phyloP scores from a whole-genome alignment of 2,113 vertebrate genomes.

The Seriola quinqueradiata region DNA sequence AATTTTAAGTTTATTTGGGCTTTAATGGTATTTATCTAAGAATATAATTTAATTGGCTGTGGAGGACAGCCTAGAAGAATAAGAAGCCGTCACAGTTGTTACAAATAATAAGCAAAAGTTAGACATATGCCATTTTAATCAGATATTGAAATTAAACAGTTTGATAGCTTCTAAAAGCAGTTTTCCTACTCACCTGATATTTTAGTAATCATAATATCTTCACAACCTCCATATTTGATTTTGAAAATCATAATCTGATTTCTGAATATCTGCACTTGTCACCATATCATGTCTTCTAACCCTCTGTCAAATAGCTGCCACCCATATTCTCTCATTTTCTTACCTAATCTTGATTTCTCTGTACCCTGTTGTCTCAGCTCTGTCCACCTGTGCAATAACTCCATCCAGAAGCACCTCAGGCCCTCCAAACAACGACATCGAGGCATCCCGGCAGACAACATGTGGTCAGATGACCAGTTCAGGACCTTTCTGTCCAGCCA shows the following conservation, averaged over 20 bases:
- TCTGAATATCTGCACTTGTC: neutral
- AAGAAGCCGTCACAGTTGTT: no score
- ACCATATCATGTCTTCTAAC: slow-evolving; percentile 4
- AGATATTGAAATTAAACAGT: neutral
- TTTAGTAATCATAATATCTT: neutral
- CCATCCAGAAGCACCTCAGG: slow-evolving; percentile 88
- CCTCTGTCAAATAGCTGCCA: neutral
- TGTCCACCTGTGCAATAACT: slow-evolving; percentile 93
- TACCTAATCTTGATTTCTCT: neutral
- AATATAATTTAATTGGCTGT: no score
- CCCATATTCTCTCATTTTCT: neutral
- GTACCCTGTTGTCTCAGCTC: slow-evolving; percentile 76
- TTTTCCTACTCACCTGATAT: neutral
- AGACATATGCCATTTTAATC: no score
- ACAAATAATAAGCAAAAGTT: no score
- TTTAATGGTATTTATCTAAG: no score
- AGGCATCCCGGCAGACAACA: slow-evolving; percentile 86
- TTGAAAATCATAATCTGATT: neutral
- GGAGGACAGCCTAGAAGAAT: no score
- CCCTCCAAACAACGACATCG: slow-evolving; percentile 77
- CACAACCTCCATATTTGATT: neutral
- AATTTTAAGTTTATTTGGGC: no score
- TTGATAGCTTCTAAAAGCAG: neutral
- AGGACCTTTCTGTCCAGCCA: slow-evolving; percentile 82
- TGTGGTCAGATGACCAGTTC: slow-evolving; percentile 90